phyloP scores from a whole-genome alignment of 2,797 vertebrate species.

The Argyrosomus regius region DNA sequence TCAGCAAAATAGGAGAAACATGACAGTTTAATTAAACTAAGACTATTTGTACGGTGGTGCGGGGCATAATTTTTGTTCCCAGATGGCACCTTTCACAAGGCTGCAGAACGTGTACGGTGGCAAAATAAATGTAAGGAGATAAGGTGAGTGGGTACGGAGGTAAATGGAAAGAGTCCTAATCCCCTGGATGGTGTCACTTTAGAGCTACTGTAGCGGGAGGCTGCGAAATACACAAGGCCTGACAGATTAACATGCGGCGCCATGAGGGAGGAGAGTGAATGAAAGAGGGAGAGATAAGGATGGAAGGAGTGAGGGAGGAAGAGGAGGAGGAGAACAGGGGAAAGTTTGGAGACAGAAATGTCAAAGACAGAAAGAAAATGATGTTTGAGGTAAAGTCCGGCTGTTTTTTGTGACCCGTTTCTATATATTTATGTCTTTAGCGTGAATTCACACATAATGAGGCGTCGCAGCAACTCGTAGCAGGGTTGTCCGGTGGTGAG shows the following conservation, averaged over 20 bases:
- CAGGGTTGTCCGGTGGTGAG: no score
- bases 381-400: no score
- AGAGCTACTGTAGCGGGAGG: constrained; percentile 9
- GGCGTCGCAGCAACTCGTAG: no score
- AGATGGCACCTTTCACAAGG: constrained; percentile 51
- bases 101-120: constrained; percentile 5
- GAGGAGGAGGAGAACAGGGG: not conserved
- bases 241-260: constrained; percentile 9
- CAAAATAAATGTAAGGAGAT: constrained; percentile 37
- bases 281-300: not conserved
- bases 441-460: no score
- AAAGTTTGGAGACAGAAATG: not conserved
- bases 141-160: constrained; percentile 39
- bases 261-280: not conserved
- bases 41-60: constrained; percentile 45
- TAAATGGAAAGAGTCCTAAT: constrained; percentile 47
- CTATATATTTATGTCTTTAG: no score
- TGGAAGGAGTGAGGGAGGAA: not conserved
- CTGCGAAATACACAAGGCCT: constrained; percentile 25
- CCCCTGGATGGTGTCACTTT: constrained; percentile 42
- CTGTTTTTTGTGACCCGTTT: no score
- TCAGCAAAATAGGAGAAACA: constrained; percentile 71
- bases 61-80: constrained; percentile 52
- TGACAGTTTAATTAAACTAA: constrained; percentile 77
- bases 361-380: no score